Evolutionary conservation across 2,888 invertebrate species (phyloP).

Genomic region (Habrosyne pyritoides): DNA sequence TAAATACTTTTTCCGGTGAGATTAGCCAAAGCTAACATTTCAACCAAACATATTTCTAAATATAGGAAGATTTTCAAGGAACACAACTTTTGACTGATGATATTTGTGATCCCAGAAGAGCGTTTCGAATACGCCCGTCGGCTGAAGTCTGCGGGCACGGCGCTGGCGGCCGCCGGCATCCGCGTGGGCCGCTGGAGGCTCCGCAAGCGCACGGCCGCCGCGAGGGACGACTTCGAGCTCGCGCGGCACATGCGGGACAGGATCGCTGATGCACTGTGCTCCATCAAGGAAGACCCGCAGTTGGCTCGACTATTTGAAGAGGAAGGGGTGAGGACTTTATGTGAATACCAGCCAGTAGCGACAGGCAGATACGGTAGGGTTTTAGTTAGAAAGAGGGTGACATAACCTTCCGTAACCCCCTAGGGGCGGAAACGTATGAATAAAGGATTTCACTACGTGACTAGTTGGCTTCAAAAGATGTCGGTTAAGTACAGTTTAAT

Average conservation of each 20-base stretch:
- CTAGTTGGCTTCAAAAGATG: no score
- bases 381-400: background rate
- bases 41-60: no score
- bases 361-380: no score
- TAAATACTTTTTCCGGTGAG: no score
- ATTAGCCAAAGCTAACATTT: no score
- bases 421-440: no score
- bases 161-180: constrained; percentile 93
- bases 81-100: no score
- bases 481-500: no score
- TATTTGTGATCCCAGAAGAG: constrained; percentile 85
- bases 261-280: constrained; percentile 92
- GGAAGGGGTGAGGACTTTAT: constrained; percentile 84
- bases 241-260: constrained; percentile 94
- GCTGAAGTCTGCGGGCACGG: constrained; percentile 92
- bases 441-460: no score
- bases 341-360: background rate
- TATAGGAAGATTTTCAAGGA: no score
- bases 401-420: no score
- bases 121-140: constrained; percentile 97
- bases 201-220: constrained; percentile 96
- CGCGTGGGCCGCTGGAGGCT: constrained; percentile 94
- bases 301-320: constrained; percentile 91
- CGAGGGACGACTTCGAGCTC: constrained; percentile 95
- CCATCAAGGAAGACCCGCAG: constrained; percentile 89